These are phyloP conservation scores for Palythoa grandiflora DNA, from an alignment of 92 coral and sea anemone genomes.

Conservation along the genomic window DNA sequence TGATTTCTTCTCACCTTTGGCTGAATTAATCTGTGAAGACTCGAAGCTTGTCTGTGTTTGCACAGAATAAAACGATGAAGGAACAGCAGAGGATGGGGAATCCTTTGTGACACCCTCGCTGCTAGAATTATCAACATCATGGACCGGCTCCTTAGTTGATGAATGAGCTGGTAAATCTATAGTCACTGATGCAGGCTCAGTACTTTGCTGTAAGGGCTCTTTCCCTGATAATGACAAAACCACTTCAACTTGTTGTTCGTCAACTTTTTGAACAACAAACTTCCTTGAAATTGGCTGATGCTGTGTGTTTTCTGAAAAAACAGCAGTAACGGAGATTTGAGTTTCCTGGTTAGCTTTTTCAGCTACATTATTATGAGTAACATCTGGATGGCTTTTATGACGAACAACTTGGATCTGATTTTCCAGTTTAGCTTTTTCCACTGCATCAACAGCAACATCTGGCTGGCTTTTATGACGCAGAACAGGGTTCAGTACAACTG, in stretches of 20 bases:
- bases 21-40: constrained; percentile 10
- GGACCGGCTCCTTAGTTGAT: constrained; percentile 37
- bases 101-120: not conserved
- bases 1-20: not conserved
- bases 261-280: constrained; percentile 71
- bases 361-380: not conserved
- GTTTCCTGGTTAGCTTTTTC: constrained; percentile 31
- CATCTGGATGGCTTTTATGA: constrained; percentile 44
- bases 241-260: constrained; percentile 40
- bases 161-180: constrained; percentile 42
- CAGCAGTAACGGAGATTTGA: not conserved
- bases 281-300: constrained; percentile 44
- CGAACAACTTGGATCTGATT: constrained; percentile 26
- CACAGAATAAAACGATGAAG: constrained; percentile 57
- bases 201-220: not conserved
- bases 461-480: constrained; percentile 44
- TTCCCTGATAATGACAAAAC: constrained; percentile 1
- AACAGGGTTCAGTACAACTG: constrained; percentile 44
- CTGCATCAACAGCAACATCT: not conserved
- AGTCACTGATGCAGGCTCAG: not conserved
- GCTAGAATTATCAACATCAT: constrained; percentile 13
- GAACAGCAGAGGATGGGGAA: not conserved
- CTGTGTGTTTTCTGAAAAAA: not conserved
- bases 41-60: constrained; percentile 77
- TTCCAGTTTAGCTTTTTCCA: too few species aligned